Evolutionary conservation across 1,140 invertebrate genomes (phyloP).

Genomic region (Atta texana): DNA sequence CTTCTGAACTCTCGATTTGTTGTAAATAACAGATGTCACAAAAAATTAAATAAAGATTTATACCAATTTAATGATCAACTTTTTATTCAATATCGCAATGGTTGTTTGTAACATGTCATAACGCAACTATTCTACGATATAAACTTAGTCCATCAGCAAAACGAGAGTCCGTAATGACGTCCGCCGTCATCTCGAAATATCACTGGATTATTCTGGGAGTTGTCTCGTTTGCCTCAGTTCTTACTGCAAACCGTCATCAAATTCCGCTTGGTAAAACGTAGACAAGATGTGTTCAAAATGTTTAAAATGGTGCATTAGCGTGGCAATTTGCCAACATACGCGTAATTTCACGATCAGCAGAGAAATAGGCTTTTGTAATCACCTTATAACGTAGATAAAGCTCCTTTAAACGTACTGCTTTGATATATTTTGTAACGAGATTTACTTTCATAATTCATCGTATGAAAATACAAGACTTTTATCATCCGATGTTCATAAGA

Average conservation of each 20-base stretch:
- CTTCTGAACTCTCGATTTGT: not conserved
- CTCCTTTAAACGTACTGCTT: not conserved
- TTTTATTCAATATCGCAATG: not conserved
- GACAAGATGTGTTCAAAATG: not conserved
- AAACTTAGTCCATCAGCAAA: not conserved
- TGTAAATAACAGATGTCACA: not conserved
- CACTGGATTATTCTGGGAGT: not conserved
- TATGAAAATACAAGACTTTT: not conserved
- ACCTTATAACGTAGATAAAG: not conserved
- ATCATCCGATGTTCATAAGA: no score
- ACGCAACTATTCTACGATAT: not conserved
- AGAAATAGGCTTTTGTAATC: not conserved
- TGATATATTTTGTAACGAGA: not conserved
- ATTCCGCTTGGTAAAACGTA: not conserved
- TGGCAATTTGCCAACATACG: not conserved
- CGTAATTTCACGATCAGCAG: constrained; percentile 9
- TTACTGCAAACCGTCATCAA: not conserved
- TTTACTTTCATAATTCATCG: not conserved
- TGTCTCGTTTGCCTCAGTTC: not conserved
- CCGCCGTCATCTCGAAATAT: constrained; percentile 21
- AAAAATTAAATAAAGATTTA: not conserved
- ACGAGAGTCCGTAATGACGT: not conserved
- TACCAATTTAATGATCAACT: not conserved
- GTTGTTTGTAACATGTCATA: not conserved
- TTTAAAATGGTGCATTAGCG: constrained; percentile 36